Percentiles rank a stretch among this genome's conserved stretches.
phyloP scores from a whole-genome alignment of 2,113 vertebrate genomes.

The Chitala chitala region DNA sequence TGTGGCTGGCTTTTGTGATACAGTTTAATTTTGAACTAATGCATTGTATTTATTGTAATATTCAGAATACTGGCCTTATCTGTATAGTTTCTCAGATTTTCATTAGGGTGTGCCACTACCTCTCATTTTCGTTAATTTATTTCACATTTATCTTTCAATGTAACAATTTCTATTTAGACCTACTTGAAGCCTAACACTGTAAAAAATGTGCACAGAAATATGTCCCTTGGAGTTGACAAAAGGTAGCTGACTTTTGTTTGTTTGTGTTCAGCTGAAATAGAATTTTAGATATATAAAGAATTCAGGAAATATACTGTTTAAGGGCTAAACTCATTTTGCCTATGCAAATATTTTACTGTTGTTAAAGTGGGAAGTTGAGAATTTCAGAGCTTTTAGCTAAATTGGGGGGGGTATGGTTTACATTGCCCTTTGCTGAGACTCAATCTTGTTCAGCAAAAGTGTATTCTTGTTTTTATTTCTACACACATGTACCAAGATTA shows the following conservation, averaged over 20 bases:
- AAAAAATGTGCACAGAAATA: conserved; percentile 63
- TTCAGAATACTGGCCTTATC: conserved; percentile 57
- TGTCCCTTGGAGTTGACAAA: conserved; percentile 48
- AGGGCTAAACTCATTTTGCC: conserved; percentile 78
- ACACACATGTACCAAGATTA: conserved; percentile 44
- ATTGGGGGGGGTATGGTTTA: conserved; percentile 67
- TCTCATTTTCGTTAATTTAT: conserved; percentile 70
- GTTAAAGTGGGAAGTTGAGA: conserved; percentile 48
- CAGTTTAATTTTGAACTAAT: conserved; percentile 32
- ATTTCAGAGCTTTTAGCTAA: conserved; percentile 48
- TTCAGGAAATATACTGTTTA: conserved; percentile 75
- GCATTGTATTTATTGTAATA: conserved; percentile 27
- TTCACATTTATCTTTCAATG: conserved; percentile 64
- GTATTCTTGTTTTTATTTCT: conserved; percentile 59
- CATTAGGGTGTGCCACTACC: conserved; percentile 68
- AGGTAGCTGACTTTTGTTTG: conserved; percentile 54
- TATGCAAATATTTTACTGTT: conserved; percentile 75
- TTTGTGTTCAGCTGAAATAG: conserved; percentile 60
- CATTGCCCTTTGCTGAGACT: conserved; percentile 68
- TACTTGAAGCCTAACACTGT: conserved; percentile 80
- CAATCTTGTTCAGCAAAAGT: conserved; percentile 65
- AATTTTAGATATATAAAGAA: conserved; percentile 65
- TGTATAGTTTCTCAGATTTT: conserved; percentile 36
- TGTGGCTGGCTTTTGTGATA: conserved; percentile 6
- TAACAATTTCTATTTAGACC: conserved; percentile 64